phyloP scores from a whole-genome alignment of 2,888 invertebrate genomes.

The Troglohyphantes excavatus region DNA sequence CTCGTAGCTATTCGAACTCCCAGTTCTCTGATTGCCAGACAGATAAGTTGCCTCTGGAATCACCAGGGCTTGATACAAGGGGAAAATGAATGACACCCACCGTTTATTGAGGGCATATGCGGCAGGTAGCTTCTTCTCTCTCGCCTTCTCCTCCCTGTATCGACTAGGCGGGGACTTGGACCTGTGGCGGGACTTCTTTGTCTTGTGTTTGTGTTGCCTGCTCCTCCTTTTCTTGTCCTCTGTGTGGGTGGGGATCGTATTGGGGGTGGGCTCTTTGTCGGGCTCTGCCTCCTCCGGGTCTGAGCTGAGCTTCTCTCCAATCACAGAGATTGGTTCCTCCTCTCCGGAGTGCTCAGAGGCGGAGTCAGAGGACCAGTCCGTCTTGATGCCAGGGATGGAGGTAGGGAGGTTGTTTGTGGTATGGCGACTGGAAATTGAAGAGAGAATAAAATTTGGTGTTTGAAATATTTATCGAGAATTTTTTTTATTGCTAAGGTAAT shows the following conservation, averaged over 20 bases:
- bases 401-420: neutral
- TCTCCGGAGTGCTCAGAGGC: conserved; percentile 40
- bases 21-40: no score
- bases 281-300: conserved; percentile 9
- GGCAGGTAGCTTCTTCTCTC: conserved; percentile 41
- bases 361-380: conserved; percentile 31
- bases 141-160: neutral
- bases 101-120: conserved; percentile 54
- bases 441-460: neutral
- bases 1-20: no score
- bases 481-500: no score
- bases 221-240: conserved; percentile 19
- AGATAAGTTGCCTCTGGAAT: no score
- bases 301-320: conserved; percentile 32
- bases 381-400: conserved; percentile 26
- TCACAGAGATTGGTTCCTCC: conserved; percentile 51
- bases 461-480: neutral
- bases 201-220: conserved; percentile 8
- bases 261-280: neutral
- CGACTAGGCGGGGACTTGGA: conserved; percentile 30
- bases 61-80: no score
- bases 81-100: neutral
- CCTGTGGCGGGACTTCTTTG: neutral
- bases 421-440: neutral
- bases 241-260: neutral